Evolutionary conservation across 2,113 vertebrate genomes (phyloP).

Genomic region (Pelecanoides urinatrix): DNA sequence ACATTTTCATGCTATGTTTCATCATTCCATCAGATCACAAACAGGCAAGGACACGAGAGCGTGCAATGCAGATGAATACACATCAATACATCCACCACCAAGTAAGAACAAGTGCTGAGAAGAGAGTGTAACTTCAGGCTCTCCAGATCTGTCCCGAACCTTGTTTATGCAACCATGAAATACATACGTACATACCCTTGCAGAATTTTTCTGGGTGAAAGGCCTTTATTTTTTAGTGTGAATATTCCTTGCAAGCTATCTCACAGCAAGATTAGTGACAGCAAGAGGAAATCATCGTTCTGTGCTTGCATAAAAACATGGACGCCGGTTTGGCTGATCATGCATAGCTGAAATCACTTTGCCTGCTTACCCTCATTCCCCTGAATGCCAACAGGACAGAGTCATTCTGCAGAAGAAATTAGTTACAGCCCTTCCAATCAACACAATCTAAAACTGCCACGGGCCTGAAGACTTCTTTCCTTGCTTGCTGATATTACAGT

Average conservation of each 20-base stretch:
- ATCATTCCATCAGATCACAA: not conserved
- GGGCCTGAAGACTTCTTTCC: not conserved
- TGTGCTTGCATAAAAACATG: not conserved
- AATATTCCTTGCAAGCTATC: not conserved
- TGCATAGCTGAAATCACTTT: conserved; percentile 1
- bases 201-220: conserved; percentile 16
- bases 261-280: not conserved
- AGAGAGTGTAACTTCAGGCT: not conserved
- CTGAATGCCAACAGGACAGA: conserved; percentile 1
- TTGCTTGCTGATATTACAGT: not conserved
- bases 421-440: conserved; percentile 22
- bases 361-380: not conserved
- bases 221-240: not conserved
- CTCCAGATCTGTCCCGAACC: not conserved
- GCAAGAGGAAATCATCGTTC: not conserved
- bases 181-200: rapidly evolving
- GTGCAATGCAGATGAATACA: not conserved
- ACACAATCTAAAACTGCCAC: not conserved
- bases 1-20: not conserved
- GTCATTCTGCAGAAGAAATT: conserved; percentile 10
- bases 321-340: not conserved
- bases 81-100: not conserved
- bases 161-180: not conserved
- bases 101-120: not conserved
- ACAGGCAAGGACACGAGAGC: not conserved